Evolutionary conservation across 2,888 invertebrate genomes (phyloP).

Genomic region (Dynastes grantii): DNA sequence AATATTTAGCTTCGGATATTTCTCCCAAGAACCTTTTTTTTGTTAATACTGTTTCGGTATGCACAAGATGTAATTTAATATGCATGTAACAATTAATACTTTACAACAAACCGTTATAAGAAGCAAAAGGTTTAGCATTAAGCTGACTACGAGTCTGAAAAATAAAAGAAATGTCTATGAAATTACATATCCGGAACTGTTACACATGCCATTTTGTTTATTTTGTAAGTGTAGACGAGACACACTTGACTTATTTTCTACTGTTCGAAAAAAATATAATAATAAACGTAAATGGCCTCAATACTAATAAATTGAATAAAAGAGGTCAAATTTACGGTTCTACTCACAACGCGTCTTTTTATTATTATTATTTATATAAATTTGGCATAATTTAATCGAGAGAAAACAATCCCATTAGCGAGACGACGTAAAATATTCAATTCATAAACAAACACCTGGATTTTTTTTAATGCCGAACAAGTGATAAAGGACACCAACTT

Average conservation of each 20-base stretch:
- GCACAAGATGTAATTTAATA: conserved; percentile 20
- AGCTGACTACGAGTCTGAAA: conserved; percentile 4
- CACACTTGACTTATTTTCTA: conserved; percentile 6
- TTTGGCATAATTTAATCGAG: not conserved
- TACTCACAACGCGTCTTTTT: too few species aligned
- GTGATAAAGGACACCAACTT: conserved; percentile 40
- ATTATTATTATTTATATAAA: too few species aligned
- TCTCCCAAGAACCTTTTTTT: not conserved
- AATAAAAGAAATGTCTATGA: conserved; percentile 27
- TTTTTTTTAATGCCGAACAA: conserved; percentile 20
- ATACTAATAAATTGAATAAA: too few species aligned
- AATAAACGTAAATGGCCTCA: too few species aligned
- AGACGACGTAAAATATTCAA: not conserved
- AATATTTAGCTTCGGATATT: not conserved
- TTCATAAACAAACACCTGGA: conserved; percentile 35
- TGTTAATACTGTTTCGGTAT: not conserved
- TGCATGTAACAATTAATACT: conserved; percentile 39
- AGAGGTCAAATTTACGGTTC: too few species aligned
- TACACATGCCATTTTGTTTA: conserved; percentile 20
- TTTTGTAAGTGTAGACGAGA: conserved; percentile 7
- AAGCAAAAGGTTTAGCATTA: conserved; percentile 23
- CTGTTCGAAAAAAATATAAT: not conserved
- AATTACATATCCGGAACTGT: conserved; percentile 34
- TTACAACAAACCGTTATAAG: conserved; percentile 26
- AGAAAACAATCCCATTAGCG: too few species aligned